Percentiles rank a stretch among this genome's conserved stretches.
These are phyloP conservation scores for Gymnobelideus leadbeateri DNA, from an alignment of 2,113 vertebrate species.

Conservation along the genomic window DNA sequence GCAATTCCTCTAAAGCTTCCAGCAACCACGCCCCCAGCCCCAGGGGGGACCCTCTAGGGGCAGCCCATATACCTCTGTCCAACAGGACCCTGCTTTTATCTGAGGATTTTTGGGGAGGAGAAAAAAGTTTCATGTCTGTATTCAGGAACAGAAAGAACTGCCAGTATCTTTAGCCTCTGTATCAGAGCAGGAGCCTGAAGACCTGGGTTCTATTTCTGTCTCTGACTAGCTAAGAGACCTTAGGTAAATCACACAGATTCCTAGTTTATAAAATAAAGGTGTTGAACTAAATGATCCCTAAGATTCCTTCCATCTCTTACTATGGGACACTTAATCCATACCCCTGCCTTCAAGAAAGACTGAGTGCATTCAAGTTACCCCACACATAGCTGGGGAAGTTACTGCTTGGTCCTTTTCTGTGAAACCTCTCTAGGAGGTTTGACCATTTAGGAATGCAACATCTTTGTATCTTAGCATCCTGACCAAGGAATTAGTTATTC, in stretches of 20 bases:
- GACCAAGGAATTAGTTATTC: not conserved
- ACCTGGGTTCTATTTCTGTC: not conserved
- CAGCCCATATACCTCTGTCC: not conserved
- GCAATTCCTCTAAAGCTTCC: conserved; percentile 91
- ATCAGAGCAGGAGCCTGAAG: not conserved
- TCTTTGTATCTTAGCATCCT: not conserved
- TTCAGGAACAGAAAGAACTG: not conserved
- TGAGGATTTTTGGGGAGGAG: not conserved
- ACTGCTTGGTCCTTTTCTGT: not conserved
- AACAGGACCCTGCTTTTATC: not conserved
- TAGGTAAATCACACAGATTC: not conserved
- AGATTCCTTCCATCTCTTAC: not conserved
- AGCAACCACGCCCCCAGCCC: conserved; percentile 68
- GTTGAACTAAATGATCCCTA: not conserved
- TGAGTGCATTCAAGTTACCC: not conserved
- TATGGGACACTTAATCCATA: not conserved
- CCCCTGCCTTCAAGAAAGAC: not conserved
- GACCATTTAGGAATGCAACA: not conserved
- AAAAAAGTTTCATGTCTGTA: not conserved
- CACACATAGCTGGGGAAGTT: not conserved
- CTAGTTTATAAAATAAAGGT: not conserved
- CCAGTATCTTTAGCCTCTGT: not conserved
- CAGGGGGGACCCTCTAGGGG: not conserved
- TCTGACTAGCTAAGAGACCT: accelerated
- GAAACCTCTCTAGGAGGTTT: not conserved